Conservation (phyloP, 2,888 invertebrate genomes). For the Bellardia bayeri region DNA sequence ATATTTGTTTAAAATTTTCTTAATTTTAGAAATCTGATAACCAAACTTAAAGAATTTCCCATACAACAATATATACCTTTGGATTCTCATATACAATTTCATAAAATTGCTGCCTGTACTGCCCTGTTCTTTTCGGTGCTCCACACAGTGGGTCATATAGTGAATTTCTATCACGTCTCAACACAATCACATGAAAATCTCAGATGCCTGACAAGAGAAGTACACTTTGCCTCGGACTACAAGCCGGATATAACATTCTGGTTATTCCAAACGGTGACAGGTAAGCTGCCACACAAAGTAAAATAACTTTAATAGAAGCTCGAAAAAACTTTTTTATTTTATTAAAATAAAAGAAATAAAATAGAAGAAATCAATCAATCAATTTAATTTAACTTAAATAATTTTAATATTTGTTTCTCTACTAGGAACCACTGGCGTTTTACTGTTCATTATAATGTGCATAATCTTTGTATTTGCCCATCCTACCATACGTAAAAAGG, state of each 20-base stretch:
- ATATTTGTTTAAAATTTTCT: not conserved
- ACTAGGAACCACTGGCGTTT: slow-evolving; percentile 92
- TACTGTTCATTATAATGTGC: slow-evolving; percentile 95
- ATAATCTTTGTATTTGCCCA: slow-evolving; percentile 98
- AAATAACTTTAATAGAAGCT: no score
- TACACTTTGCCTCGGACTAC: slow-evolving; percentile 97
- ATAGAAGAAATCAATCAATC: no score
- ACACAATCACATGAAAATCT: slow-evolving; percentile 97
- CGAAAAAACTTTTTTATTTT: no score
- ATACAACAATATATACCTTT: slow-evolving; percentile 97
- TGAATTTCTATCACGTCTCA: slow-evolving; percentile 98
- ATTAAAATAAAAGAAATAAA: no score
- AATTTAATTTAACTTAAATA: no score
- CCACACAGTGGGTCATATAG: slow-evolving; percentile 97
- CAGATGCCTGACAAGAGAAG: slow-evolving; percentile 95
- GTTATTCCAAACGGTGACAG: slow-evolving; percentile 97
- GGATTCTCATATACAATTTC: slow-evolving; percentile 98
- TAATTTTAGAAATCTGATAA: slow-evolving; percentile 93
- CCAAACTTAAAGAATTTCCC: slow-evolving; percentile 96
- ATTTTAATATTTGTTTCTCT: not conserved
- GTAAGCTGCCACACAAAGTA: slow-evolving; percentile 84
- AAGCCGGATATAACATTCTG: slow-evolving; percentile 97
- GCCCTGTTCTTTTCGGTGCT: slow-evolving; percentile 96
- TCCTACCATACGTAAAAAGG: slow-evolving; percentile 95
- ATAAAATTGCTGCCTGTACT: slow-evolving; percentile 98